Conservation (phyloP, 2,113 vertebrate species). For the Rissa tridactyla region DNA sequence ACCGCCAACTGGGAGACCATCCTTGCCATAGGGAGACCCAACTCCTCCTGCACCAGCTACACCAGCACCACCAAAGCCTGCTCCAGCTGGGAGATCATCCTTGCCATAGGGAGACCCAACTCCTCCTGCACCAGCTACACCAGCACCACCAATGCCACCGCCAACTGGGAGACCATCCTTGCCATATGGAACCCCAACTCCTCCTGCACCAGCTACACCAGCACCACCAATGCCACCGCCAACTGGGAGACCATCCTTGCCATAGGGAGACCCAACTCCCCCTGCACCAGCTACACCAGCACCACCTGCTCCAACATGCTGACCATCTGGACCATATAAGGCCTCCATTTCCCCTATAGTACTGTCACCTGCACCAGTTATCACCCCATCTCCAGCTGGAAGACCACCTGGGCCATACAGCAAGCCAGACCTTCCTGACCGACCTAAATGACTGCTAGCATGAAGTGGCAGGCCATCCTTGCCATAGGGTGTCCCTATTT, state of each 20-base stretch:
- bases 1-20: not conserved
- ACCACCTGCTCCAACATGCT: not conserved
- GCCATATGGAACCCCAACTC: not conserved
- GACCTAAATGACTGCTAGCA: not conserved
- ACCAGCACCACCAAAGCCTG: not conserved
- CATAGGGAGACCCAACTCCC: not conserved
- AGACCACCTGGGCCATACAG: not conserved
- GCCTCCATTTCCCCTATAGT: not conserved
- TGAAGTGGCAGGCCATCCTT: not conserved
- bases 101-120: accelerated
- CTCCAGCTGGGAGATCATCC: not conserved
- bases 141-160: not conserved
- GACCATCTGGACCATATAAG: not conserved
- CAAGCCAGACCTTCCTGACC: not conserved
- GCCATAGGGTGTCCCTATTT: not conserved
- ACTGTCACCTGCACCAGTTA: not conserved
- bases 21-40: not conserved
- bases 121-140: accelerated
- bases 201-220: not conserved
- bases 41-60: not conserved
- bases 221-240: not conserved
- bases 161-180: not conserved
- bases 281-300: not conserved
- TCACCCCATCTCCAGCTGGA: not conserved
- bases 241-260: not conserved